A percentile compares a stretch with the other conserved stretches of the same genome.
Evolutionary conservation across 2,797 vertebrate genomes (phyloP).

Genomic region (Dermochelys coriacea): DNA sequence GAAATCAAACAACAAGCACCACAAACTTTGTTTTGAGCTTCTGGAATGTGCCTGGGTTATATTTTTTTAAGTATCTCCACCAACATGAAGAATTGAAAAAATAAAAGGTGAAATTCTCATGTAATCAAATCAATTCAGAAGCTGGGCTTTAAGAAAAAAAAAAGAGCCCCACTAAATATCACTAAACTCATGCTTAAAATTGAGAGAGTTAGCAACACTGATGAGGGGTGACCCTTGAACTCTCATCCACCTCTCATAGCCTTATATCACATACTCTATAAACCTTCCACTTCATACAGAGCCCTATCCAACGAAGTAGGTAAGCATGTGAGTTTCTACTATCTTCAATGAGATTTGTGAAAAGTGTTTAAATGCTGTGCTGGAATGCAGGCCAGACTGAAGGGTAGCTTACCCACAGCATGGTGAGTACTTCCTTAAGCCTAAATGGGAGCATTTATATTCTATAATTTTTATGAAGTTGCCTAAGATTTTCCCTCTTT

Average conservation of each 20-base stretch:
- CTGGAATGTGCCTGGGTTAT: background rate
- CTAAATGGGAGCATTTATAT: conserved; percentile 2
- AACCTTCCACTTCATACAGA: background rate
- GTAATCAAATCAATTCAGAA: background rate
- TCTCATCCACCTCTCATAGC: background rate
- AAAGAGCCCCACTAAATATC: background rate
- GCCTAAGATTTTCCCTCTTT: background rate
- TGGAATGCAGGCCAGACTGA: background rate
- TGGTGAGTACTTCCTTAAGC: background rate
- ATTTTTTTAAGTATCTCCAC: background rate
- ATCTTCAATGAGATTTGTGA: background rate
- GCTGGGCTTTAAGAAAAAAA: background rate
- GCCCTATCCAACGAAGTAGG: background rate
- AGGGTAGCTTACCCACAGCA: background rate
- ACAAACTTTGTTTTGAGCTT: background rate
- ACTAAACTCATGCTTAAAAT: background rate
- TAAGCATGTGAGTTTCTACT: background rate
- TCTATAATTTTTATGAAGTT: background rate
- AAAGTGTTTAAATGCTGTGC: background rate
- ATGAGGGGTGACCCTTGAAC: background rate
- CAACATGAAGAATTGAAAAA: background rate
- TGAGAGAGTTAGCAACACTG: background rate
- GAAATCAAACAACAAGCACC: background rate
- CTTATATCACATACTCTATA: background rate
- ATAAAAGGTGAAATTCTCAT: background rate